These are phyloP conservation scores for Xenus cinereus DNA, from an alignment of 2,113 vertebrate species.

Conservation along the genomic window DNA sequence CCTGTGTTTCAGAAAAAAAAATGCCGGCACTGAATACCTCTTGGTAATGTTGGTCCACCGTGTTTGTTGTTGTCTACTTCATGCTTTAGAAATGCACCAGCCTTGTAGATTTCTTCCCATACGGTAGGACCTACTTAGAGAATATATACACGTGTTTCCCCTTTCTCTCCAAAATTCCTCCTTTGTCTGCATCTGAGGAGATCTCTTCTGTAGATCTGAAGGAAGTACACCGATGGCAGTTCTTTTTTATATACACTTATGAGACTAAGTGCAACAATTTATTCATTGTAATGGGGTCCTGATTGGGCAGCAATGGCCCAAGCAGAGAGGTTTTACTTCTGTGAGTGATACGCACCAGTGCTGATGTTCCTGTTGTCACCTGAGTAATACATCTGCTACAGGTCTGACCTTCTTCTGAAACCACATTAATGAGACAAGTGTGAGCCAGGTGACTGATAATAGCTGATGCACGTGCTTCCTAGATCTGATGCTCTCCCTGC, in stretches of 20 bases:
- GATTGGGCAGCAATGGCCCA: neutral
- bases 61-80: neutral
- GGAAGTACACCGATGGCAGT: neutral
- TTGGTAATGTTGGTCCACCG: neutral
- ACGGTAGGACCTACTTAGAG: neutral
- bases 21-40: neutral
- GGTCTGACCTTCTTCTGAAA: slow-evolving; percentile 49
- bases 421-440: slow-evolving; percentile 17
- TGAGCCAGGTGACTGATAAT: slow-evolving; percentile 19
- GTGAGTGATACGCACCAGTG: neutral
- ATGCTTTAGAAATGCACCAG: neutral
- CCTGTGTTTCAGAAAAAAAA: neutral
- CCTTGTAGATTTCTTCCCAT: neutral
- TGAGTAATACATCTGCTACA: neutral
- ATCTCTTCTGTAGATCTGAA: neutral
- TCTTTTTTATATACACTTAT: neutral
- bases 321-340: slow-evolving; percentile 21
- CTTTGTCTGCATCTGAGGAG: neutral
- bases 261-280: neutral
- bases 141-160: neutral
- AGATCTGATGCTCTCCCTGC: neutral
- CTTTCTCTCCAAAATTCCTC: neutral
- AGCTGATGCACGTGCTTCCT: neutral
- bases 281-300: neutral
- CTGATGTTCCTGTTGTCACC: slow-evolving; percentile 24